Conservation (phyloP, 2,888 invertebrate genomes). For the Physocephala rufipes region DNA sequence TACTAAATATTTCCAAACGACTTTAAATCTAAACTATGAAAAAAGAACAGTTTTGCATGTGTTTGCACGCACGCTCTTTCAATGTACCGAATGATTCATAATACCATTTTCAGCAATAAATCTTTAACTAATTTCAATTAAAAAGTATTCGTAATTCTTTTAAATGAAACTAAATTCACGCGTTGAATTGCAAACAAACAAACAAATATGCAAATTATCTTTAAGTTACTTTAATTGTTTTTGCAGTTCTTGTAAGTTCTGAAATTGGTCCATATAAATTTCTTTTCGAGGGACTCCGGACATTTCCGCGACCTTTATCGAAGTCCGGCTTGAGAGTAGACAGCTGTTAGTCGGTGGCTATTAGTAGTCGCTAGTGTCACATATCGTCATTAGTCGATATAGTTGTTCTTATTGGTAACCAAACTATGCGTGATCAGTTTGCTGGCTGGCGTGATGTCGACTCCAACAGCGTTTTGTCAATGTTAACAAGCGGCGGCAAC, state of each 20-base stretch:
- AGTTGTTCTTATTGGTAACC: not conserved
- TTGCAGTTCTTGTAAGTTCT: no score
- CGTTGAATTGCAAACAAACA: slow-evolving; percentile 16
- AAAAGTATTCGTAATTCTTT: no score
- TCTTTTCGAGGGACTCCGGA: no score
- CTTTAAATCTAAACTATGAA: not conserved
- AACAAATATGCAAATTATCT: slow-evolving; percentile 15
- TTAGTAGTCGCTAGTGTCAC: no score
- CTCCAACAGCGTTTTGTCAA: slow-evolving; percentile 29
- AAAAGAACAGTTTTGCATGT: not conserved
- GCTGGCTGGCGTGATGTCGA: not conserved
- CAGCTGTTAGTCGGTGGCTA: no score
- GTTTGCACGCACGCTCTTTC: not conserved
- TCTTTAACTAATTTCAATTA: no score
- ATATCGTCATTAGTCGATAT: no score
- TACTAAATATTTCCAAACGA: no score
- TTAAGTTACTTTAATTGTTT: not conserved
- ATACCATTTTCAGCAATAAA: slow-evolving; percentile 14
- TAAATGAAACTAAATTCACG: not conserved
- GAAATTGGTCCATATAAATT: no score
- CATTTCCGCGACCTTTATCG: no score
- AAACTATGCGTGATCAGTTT: not conserved
- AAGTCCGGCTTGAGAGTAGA: no score
- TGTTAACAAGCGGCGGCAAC: slow-evolving; percentile 33
- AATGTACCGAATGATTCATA: not conserved